Conservation (phyloP, 2,888 invertebrate species). For the Dynastes maya region DNA sequence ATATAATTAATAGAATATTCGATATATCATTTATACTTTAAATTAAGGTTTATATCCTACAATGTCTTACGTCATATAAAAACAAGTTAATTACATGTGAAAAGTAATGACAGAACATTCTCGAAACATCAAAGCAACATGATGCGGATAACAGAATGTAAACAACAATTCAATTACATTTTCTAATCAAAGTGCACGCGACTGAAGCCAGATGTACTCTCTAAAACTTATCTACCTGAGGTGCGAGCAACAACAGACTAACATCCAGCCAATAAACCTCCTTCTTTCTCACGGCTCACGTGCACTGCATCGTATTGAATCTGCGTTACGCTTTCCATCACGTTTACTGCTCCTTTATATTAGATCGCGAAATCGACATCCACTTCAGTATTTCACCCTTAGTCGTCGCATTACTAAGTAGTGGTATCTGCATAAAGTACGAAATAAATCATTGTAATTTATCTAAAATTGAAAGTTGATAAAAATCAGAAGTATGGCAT, state of each 20-base stretch:
- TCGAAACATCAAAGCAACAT: too few relatives aligned
- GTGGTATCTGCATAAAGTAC: background rate
- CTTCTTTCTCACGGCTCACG: conserved; percentile 42
- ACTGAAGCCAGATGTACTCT: too few relatives aligned
- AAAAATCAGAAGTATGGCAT: conserved; percentile 56
- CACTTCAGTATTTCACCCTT: conserved; percentile 55
- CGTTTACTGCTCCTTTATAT: conserved; percentile 63
- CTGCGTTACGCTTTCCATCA: conserved; percentile 62
- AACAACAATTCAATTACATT: too few relatives aligned
- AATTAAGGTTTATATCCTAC: too few relatives aligned
- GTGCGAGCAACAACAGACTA: background rate
- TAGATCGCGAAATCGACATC: conserved; percentile 59
- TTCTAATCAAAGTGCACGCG: too few relatives aligned
- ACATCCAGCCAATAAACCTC: background rate
- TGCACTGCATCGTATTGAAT: conserved; percentile 41
- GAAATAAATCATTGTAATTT: background rate
- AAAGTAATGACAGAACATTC: too few relatives aligned
- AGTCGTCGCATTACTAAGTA: conserved; percentile 44
- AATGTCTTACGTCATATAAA: too few relatives aligned
- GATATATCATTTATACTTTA: too few relatives aligned
- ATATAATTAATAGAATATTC: too few relatives aligned
- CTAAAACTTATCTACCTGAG: too few relatives aligned
- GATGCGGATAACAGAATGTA: too few relatives aligned
- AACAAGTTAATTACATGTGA: too few relatives aligned
- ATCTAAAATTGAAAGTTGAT: conserved; percentile 41